Evolutionary conservation across 2,113 vertebrate species (phyloP), one percentile per base, ranked within the genome.

Genomic region (Mobula birostris): DNA sequence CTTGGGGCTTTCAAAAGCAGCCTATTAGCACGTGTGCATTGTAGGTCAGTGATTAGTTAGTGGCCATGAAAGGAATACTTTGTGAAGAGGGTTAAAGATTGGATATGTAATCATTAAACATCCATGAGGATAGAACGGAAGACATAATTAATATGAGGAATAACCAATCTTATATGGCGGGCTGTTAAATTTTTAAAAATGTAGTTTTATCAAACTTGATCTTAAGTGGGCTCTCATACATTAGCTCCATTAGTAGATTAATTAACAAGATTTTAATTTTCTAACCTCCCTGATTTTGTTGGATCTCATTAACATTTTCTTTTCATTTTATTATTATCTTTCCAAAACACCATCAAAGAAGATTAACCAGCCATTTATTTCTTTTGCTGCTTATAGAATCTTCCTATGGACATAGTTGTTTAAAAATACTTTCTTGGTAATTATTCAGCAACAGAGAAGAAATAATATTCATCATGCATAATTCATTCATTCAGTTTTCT

Each of bases 141-240:
- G 61, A 66, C 66, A 29, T 19, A 66, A 90, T 90, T 90, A 90
- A 63, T 68, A 32, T 66, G 15, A 90, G n/a, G 61, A 61, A 90
- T 66, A 66, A 32, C 61, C 61, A 66, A 17, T 68, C 32, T 90
- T 66, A 66, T 90, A 15, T 32, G 61, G 85, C 32, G 11, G 85
- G n/a, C 85, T 29, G 85, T 88, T 88, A 88, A 63, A 32, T 29
- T 88, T 88, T 88, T 88, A 7, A 66, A 88, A 66, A 88, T 88
- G 85, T 88, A 88, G 61, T 90, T 32, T 90, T 90, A 90, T 90
- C 29, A 68, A 90, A 90, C 85, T 90, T 90, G 85, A 66, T 90
- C 61, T 90, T 68, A 90, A 90, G 61, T 90, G 85, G 58, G 61
- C 85, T 90, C 61, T 32, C 85, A 66, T 90, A 68, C 61, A 15